These are phyloP conservation scores for Cecropterus lyciades DNA, from an alignment of 1,140 invertebrate species.

Conservation along the genomic window DNA sequence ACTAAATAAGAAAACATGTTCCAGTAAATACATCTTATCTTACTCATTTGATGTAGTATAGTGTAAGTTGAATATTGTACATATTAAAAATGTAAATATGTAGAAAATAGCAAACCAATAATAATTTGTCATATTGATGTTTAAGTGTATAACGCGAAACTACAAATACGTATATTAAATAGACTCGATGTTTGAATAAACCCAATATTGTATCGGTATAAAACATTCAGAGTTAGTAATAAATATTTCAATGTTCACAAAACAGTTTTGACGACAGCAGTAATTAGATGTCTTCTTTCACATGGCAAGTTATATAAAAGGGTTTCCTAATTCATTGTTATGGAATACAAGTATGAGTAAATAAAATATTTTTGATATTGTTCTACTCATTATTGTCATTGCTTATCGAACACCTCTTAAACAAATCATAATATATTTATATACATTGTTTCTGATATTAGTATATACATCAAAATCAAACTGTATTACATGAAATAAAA, in stretches of 20 bases:
- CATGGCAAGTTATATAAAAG: not conserved
- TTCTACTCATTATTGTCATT: conserved; percentile 33
- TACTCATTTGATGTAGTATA: conserved; percentile 1
- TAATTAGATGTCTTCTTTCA: not conserved
- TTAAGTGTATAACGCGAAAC: conserved; percentile 2
- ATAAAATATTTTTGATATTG: conserved; percentile 29
- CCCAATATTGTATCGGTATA: not conserved
- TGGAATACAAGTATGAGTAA: conserved; percentile 11
- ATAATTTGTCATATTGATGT: conserved; percentile 1
- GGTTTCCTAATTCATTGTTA: conserved; percentile 7
- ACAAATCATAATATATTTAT: conserved; percentile 30
- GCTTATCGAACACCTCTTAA: conserved; percentile 29
- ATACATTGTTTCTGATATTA: conserved; percentile 33
- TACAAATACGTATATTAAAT: not conserved
- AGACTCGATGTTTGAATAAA: not conserved
- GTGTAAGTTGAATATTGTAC: conserved; percentile 11
- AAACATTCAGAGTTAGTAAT: not conserved
- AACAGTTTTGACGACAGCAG: conserved; percentile 16
- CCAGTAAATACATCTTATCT: too few relatives aligned
- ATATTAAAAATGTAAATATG: conserved; percentile 14
- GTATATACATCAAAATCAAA: conserved; percentile 32
- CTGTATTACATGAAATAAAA: conserved; percentile 35
- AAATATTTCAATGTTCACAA: not conserved
- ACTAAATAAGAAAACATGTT: not conserved
- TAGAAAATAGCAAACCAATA: conserved; percentile 3